Evolutionary conservation across 2,797 vertebrate species (phyloP), one percentile per base, ranked within the genome.

Genomic region (Chelon auratus): DNA sequence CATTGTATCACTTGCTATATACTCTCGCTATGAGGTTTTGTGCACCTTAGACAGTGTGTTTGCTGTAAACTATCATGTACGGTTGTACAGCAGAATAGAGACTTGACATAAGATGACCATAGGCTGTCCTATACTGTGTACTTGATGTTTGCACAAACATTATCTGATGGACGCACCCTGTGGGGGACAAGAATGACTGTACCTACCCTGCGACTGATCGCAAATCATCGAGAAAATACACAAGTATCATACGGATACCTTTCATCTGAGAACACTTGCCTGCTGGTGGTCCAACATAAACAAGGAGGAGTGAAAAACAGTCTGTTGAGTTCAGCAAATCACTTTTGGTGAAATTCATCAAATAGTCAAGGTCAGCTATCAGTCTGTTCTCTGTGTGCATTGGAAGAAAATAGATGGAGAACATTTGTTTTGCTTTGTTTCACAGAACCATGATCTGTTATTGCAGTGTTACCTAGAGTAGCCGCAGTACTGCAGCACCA

Each of bases 141-240:
- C 55, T 53, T 40, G 43, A 9, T 54, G 15, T 50, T 53, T 18
- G 40, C 17, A 51, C 2, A 53, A 60, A 67, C 3, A 9, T 45
- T 24, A 8, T 58, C 26, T 59, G 36, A 64, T 57, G 43, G 56
- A 62, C 53, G n/a, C 30, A 40, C 9, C 15, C n/a, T 59, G 39
- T 75, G 17, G 37, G 51, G 33, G 4, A 57, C 30, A 18, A 48
- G 37, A 66, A 22, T 56, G n/a, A 6, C 20, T 40, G 5, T 20
- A 54, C 9, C 24, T 26, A 1, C 5, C n/a, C n/a, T 37, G 14
- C 33, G 40, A 60, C 18, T 61, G 24, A 63, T 72, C 18, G 20
- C 24, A 56, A n/a, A 68, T 55, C 10, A 45, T 36, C 9, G 12
- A 30, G 6, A 6, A 61, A 26, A 40, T 63, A 18, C 6, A 30